Evolutionary conservation across 2,113 vertebrate genomes (phyloP), one percentile per base, ranked within the genome.

Genomic region (Chloropsis cyanopogon): DNA sequence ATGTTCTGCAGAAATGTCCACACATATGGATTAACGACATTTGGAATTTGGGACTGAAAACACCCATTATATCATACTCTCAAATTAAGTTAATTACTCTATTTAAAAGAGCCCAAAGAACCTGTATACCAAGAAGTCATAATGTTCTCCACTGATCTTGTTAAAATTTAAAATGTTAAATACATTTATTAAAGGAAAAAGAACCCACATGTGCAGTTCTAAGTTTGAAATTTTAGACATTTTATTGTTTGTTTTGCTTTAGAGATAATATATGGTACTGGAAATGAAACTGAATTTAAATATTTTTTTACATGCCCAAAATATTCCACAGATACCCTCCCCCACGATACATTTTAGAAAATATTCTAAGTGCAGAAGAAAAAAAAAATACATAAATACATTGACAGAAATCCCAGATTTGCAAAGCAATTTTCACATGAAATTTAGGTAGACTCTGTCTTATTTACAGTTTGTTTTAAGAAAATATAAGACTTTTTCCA

Each of bases 381-480:
- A 10, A 85, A 70, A n/a, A 16, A 47, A 11, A 12, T 5, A 21
- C 19, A 11, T 18, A 10, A 69, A 3, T 50, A 44, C 16, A 64
- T 52, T 47, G 18, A 37, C 24, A 81, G 70, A 63, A 57, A 95
- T 71, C 24, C 28, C 37, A 65, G 59, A 44, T 24, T 19, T 46
- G 3, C 37, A 68, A 93, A 88, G 33, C 66, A 93, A 3, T 28
- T 93, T 82, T 50, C 46, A 47, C 16, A 79, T 52, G 31, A 56
- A 6, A 68, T 60, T 94, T 80, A 65, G 37, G 29, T 37, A 70
- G 20, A 59, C 12, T 86, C 25, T 18, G 26, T 93, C 29, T 81
- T 64, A 80, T 73, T 82, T 84, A 68, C 57, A 52, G 18, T 71
- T 90, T 92, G 18, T 86, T 53, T 96, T 59, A 92, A 95, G 72